phyloP scores from a whole-genome alignment of 2,888 invertebrate genomes.

The Drosophila merina region DNA sequence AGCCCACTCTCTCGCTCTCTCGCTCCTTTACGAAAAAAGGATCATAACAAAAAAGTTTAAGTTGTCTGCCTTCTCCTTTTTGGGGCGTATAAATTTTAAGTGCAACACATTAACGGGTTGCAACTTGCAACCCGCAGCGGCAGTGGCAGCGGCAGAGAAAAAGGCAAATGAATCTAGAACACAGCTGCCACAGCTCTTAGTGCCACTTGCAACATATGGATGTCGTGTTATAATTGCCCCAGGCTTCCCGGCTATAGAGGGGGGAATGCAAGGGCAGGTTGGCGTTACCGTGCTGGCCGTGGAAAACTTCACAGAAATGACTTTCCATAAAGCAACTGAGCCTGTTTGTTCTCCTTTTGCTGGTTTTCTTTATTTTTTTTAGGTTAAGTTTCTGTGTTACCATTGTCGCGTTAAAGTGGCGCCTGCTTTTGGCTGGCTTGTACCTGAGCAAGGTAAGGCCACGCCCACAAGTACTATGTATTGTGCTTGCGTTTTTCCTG shows the following conservation, averaged over 20 bases:
- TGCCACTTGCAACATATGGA: constrained; percentile 65
- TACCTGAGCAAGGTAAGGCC: constrained; percentile 52
- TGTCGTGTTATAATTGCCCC: constrained; percentile 70
- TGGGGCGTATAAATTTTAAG: constrained; percentile 70
- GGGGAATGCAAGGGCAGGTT: background rate
- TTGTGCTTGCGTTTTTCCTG: constrained; percentile 7
- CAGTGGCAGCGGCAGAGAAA: background rate
- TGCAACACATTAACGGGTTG: constrained; percentile 71
- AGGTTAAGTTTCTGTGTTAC: constrained; percentile 50
- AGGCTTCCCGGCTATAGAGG: constrained; percentile 9
- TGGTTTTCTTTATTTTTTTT: constrained; percentile 39
- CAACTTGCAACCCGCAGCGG: constrained; percentile 43
- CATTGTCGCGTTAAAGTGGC: constrained; percentile 51
- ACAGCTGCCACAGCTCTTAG: constrained; percentile 71
- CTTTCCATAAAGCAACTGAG: constrained; percentile 65
- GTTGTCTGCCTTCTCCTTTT: constrained; percentile 67
- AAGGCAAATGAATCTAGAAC: constrained; percentile 37
- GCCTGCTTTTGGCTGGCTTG: constrained; percentile 11
- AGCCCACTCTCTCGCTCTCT: constrained; percentile 19
- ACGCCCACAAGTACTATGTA: constrained; percentile 60
- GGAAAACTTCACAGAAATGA: constrained; percentile 54
- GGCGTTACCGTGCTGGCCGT: constrained; percentile 42
- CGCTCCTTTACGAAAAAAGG: constrained; percentile 18
- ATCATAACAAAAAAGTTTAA: constrained; percentile 51
- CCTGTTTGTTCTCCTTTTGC: constrained; percentile 51